phyloP scores from a whole-genome alignment of 2,113 vertebrate species.

The Cynopterus brachyotis region DNA sequence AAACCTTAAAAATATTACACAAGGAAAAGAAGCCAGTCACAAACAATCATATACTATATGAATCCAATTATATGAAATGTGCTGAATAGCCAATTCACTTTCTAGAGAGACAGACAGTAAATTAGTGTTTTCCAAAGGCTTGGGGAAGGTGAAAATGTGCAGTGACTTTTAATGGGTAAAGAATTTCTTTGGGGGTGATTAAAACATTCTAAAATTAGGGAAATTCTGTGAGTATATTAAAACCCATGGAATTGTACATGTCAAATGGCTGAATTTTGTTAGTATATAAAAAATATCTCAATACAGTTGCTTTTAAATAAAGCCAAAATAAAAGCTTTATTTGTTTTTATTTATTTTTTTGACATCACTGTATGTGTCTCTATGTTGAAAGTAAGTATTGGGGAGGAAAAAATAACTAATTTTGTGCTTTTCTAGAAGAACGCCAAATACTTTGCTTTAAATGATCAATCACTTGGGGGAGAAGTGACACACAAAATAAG shows the following conservation, averaged over 20 bases:
- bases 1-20: background rate
- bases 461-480: background rate
- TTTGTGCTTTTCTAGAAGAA: background rate
- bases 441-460: conserved; percentile 28
- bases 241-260: background rate
- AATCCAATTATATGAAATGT: background rate
- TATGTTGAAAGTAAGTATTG: background rate
- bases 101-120: background rate
- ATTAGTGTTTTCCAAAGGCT: background rate
- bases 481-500: conserved; percentile 32
- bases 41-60: background rate
- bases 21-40: background rate
- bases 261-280: background rate
- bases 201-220: background rate
- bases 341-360: conserved; percentile 10
- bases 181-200: background rate
- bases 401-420: background rate
- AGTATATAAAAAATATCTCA: background rate
- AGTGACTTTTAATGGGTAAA: background rate
- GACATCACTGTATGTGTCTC: background rate
- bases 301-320: background rate
- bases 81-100: background rate
- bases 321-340: background rate
- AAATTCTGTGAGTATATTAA: background rate
- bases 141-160: background rate